Base-by-base conservation (phyloP, 2,113 vertebrate genomes). In the Brachyistius frenatus region DNA sequence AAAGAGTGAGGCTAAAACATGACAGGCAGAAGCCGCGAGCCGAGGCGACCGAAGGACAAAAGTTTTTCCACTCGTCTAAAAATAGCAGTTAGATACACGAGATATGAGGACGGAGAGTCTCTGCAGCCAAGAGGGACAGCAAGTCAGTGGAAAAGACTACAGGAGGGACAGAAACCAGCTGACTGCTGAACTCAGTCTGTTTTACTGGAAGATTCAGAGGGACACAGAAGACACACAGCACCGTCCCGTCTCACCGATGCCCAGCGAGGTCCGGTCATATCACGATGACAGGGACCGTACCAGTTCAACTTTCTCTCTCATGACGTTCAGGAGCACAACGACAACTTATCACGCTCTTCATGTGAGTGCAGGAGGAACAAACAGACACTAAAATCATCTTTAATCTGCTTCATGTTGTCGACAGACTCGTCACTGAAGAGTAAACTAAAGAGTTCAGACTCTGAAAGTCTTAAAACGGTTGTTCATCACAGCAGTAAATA, bases 41-140 rank as follows among this genome's bases (percentile, higher is more conserved):
- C 78, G 57, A 86, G 88, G 88, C 90, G 77, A 88, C 77, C 7
- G 66, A 84, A 93, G 84, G 83, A 75, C 87, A 89, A 84, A 89
- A 79, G 74, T 65, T 68, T 91, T 82, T 71, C 65, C 80, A 71
- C 66, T 78, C 44, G 13, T 83, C 88, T 87, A 91, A 88, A 88
- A 87, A 89, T 89, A 93, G 81, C 55, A 76, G 60, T 41, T 61
- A 81, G 66, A 86, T 53, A 77, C 32, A n/a, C 61, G 1, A 5
- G 60, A 53, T 60, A 47, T 67, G 53, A 55, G 36, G 10, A 81
- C 65, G 57, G 66, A 15, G 53, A 37, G 44, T 46, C 23, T 11
- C 11, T 62, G 71, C 61, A 85, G 50, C 57, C 7, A 1, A 62
- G 47, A 71, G 4, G 16, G 68, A 72, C 2, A 3, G 46, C 10